Base-by-base conservation (phyloP, 2,888 invertebrate genomes). In the Lydus trimaculatus region DNA sequence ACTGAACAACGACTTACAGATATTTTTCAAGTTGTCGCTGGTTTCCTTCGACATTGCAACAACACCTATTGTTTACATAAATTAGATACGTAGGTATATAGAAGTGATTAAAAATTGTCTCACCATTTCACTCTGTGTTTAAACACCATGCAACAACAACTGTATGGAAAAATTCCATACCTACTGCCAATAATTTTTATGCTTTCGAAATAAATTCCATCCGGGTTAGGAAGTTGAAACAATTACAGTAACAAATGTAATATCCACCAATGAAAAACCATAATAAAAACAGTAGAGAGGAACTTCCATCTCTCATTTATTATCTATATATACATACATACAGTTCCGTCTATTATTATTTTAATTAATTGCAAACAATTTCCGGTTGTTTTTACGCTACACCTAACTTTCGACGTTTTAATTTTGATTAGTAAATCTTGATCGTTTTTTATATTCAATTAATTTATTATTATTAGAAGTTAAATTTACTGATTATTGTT, bases 291-390 rank as follows among this genome's bases (percentile, higher is more conserved):
- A n/a, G 39, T 23, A 52, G 52, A 52, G 52, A 52, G 52, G 23
- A 52, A 52, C 52, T 36, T 1, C 25, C 25, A 20, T 23, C 20
- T 60, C 60, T 31, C 60, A 31, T 13, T 17, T 31, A 33, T 31
- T 33, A 9, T 58, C n/a, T n/a, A n/a, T n/a, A n/a, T n/a, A n/a
- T n/a, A n/a, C n/a, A n/a, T 58, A 71, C 73, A 67, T 72, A n/a
- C 67, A 73, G 76, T 79, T 80, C 79, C 81, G 76, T 79, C 78
- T 78, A 80, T 80, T 80, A 74, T 74, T 74, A 80, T 81, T 79
- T 76, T 75, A 75, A 79, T 80, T 81, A 81, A 81, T 81, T 81
- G 79, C 79, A 80, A 72, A 75, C 76, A 70, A 74, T 76, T 80
- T 81, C 80, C 81, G 80, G 75, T 78, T 78, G n/a, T n/a, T 78